Evolutionary conservation across 1,140 invertebrate genomes (phyloP), one percentile per base, ranked within the genome.

Genomic region (Thrips palmi): DNA sequence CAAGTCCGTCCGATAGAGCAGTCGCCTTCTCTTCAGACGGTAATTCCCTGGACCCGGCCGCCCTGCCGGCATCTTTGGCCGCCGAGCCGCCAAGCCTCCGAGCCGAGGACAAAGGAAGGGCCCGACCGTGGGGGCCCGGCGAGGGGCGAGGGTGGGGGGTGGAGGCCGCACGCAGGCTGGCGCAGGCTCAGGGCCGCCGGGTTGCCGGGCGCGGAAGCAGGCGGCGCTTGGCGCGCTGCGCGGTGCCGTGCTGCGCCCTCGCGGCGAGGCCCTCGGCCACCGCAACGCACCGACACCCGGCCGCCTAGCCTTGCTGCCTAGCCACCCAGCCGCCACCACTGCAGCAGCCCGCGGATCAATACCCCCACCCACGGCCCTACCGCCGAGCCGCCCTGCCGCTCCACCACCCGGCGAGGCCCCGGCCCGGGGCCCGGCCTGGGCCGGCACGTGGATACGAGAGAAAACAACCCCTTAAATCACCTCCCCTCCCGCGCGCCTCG

Each of bases 111-210:
- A 36, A 31, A 35, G 29, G 40, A 21, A 36, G 46, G 15, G 39
- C 20, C 33, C 28, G 40, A 36, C 40, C 37, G 30, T 43, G 42
- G 27, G 35, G 38, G 12, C 33, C 37, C 39, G 42, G 37, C 2
- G 29, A 14, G 17, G 35, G 33, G 10, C 30, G 39, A 19, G 43
- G 37, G 24, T 39, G 32, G 32, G 40, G 40, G 18, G 39, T 41
- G 37, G 28, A 43, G 42, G 27, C 36, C 40, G 12, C 33, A 39
- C 39, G 42, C 39, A 4, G 29, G 14, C 19, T 35, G 33, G 10
- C 30, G 39, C 21, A 44, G 37, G 24, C 37, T 30, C 33, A 41
- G 40, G 18, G 39, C 37, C 7, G 20, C 29, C 12, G 39, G 33
- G 11, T 35, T 44, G 35, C 33, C 39, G 27, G 14, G 31, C 39